Evolutionary conservation across 1,140 invertebrate species (phyloP), one percentile per base, ranked within the genome.

Genomic region (Pseudomyrmex gracilis): DNA sequence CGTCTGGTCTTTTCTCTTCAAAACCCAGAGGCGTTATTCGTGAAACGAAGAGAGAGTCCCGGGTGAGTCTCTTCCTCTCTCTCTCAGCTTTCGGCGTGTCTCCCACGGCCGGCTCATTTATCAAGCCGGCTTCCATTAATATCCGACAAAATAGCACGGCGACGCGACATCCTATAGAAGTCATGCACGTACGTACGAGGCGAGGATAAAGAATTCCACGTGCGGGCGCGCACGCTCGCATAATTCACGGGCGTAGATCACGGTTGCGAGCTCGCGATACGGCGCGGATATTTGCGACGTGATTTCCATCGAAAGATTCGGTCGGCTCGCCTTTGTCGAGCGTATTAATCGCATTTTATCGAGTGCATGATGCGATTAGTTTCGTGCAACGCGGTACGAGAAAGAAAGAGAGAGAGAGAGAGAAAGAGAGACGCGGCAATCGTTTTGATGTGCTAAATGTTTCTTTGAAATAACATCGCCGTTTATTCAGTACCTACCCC

Each of bases 71-170:
- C 64, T 78, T 58, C 20, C 51, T 77, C 77, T 70, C 84, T 0
- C 34, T 0, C 7, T 34, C 34, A 34, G 34, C 34, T 90, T 89
- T 85, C 86, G 90, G 68, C 77, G 83, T 85, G 63, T 85, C 82
- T 88, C 73, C 80, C 85, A 88, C 88, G 90, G 47, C 76, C 80
- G 45, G 84, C 88, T 91, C 90, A 90, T 91, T 91, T 90, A 91
- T 91, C 90, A 91, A 90, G 57, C 85, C 47, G 85, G 55, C 87
- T 85, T 89, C 88, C 90, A 91, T 91, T 91, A 91, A 91, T 91
- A 90, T 90, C 88, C 90, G 78, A 90, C 88, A 90, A 91, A 91
- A 90, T 90, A 90, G 85, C 85, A 80, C 57, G 82, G 82, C 67
- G 67, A 85, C 78, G 85, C 76, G 85, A 90, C 89, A 89, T 88